These are phyloP conservation scores for Trochalopteron elliotii DNA, from an alignment of 2,113 vertebrate genomes.

Conservation along the genomic window DNA sequence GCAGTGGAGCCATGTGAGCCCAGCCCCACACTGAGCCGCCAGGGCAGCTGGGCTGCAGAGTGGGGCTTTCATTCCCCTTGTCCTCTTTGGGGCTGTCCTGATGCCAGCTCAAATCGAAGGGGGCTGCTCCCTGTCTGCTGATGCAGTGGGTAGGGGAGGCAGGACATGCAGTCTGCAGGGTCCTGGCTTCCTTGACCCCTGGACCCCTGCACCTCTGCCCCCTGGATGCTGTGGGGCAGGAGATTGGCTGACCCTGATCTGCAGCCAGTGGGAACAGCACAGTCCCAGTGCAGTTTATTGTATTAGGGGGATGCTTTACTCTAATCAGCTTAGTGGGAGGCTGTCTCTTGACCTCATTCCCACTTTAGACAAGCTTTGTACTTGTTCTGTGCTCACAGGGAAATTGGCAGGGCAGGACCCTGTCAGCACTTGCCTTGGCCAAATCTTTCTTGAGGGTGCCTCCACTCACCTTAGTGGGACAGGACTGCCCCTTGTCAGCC, in stretches of 20 bases:
- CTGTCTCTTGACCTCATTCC: constrained; percentile 44
- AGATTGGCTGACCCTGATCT: neutral
- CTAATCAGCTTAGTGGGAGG: constrained; percentile 53
- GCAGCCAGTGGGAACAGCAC: neutral
- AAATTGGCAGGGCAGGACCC: neutral
- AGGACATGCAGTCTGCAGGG: fast-evolving
- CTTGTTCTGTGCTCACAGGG: neutral
- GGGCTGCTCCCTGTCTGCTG: neutral
- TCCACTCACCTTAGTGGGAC: neutral
- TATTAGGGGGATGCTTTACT: constrained; percentile 22
- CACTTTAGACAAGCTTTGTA: constrained; percentile 22
- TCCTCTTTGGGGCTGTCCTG: neutral
- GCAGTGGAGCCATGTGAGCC: neutral
- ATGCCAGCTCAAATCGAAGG: fast-evolving
- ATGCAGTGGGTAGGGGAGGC: neutral
- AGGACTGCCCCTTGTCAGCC: neutral
- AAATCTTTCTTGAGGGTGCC: neutral
- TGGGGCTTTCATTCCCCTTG: neutral
- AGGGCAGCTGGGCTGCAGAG: fast-evolving
- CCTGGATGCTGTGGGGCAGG: fast-evolving
- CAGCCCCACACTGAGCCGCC: neutral
- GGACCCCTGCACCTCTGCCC: neutral
- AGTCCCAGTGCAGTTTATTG: neutral
- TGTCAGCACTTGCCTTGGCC: fast-evolving
- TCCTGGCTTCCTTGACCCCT: neutral